These are phyloP conservation scores for Leptoteleia sp. DNA, from an alignment of 1,140 invertebrate species.

Conservation along the genomic window DNA sequence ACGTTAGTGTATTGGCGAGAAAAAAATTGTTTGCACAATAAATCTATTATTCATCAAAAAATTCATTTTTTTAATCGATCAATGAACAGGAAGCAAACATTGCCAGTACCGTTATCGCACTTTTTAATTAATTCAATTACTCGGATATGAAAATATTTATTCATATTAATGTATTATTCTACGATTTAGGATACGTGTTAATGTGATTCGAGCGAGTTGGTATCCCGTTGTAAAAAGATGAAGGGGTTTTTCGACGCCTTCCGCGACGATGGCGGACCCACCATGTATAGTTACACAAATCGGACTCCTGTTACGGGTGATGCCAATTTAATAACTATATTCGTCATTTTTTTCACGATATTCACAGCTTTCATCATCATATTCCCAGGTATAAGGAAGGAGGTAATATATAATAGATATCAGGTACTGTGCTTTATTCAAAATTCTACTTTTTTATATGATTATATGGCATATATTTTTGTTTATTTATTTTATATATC, in stretches of 20 bases:
- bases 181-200: conserved; percentile 23
- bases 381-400: conserved; percentile 96
- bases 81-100: too few relatives aligned
- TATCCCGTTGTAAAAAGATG: conserved; percentile 81
- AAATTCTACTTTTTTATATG: neutral
- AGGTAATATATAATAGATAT: conserved; percentile 83
- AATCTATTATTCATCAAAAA: too few relatives aligned
- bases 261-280: conserved; percentile 94
- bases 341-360: conserved; percentile 92
- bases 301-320: conserved; percentile 96
- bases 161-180: too few relatives aligned
- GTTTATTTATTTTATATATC: too few relatives aligned
- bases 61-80: too few relatives aligned
- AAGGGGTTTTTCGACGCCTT: conserved; percentile 97
- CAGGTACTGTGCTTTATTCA: conserved; percentile 5
- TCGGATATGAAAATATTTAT: too few relatives aligned
- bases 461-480: too few relatives aligned
- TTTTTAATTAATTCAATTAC: too few relatives aligned
- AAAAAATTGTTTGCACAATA: too few relatives aligned
- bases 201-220: conserved; percentile 9
- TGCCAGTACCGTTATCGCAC: too few relatives aligned
- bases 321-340: conserved; percentile 90
- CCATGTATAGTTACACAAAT: conserved; percentile 95
- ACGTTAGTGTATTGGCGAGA: too few relatives aligned
- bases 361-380: conserved; percentile 96